Percentiles rank a stretch among this genome's conserved stretches.
These are phyloP conservation scores for Dipodomys merriami DNA, from an alignment of 2,113 vertebrate species.

Conservation along the genomic window DNA sequence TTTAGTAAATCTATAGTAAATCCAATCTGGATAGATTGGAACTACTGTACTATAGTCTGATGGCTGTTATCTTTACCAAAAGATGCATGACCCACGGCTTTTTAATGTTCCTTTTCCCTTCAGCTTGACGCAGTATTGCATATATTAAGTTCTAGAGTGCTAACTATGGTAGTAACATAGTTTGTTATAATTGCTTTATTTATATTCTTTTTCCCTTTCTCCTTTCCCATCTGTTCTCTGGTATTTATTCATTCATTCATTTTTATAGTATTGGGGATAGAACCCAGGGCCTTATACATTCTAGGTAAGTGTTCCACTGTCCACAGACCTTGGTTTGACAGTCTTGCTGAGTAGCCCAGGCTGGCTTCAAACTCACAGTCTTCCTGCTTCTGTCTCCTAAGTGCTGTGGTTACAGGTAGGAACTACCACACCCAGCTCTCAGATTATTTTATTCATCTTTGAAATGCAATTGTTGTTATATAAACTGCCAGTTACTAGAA, in stretches of 20 bases:
- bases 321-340: too few relatives aligned
- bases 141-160: neutral
- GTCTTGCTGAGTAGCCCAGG: too few relatives aligned
- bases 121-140: neutral
- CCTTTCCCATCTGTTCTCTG: neutral
- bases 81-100: neutral
- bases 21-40: too few relatives aligned
- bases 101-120: neutral
- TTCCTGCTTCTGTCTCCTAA: too few relatives aligned
- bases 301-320: too few relatives aligned
- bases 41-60: too few relatives aligned
- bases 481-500: neutral
- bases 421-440: neutral
- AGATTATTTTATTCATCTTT: neutral
- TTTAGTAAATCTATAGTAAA: too few relatives aligned
- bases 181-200: neutral
- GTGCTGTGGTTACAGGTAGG: too few relatives aligned
- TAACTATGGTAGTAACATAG: neutral
- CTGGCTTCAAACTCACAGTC: too few relatives aligned
- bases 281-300: too few relatives aligned
- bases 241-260: too few relatives aligned
- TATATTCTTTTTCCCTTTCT: neutral
- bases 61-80: neutral
- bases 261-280: too few relatives aligned
- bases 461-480: neutral